Percentiles rank a stretch among this genome's conserved stretches.
phyloP scores from a whole-genome alignment of 2,888 invertebrate genomes.

The Rhagium mordax region DNA sequence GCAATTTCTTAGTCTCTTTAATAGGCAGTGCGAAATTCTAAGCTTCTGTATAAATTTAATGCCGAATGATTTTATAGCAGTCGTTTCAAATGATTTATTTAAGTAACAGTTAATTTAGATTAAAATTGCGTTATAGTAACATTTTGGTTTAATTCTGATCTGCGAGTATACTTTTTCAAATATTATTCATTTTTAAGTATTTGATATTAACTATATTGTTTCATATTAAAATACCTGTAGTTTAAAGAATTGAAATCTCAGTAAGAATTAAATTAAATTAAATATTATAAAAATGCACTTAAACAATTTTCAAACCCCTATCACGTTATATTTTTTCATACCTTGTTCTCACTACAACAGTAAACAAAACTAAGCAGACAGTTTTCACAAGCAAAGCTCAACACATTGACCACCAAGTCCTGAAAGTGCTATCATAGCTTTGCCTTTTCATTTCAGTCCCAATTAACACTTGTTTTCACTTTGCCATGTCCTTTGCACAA shows the following conservation, averaged over 20 bases:
- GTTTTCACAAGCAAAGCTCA: conserved; percentile 9
- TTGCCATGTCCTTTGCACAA: not conserved
- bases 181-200: too few relatives aligned
- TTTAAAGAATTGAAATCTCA: too few relatives aligned
- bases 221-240: too few relatives aligned
- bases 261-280: too few relatives aligned
- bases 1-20: not conserved
- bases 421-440: conserved; percentile 1
- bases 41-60: not conserved
- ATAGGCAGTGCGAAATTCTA: not conserved
- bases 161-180: too few relatives aligned
- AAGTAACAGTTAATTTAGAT: not conserved
- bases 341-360: conserved; percentile 1
- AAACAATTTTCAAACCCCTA: too few relatives aligned
- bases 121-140: too few relatives aligned
- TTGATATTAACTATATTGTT: too few relatives aligned
- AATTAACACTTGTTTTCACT: conserved; percentile 13
- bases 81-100: not conserved
- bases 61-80: not conserved
- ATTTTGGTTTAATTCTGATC: too few relatives aligned
- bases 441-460: conserved; percentile 23
- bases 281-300: too few relatives aligned
- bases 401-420: conserved; percentile 1
- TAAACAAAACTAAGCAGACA: not conserved
- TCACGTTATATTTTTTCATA: not conserved